Evolutionary conservation across 2,888 invertebrate genomes (phyloP).

Genomic region (Rhorus exstirpatorius): DNA sequence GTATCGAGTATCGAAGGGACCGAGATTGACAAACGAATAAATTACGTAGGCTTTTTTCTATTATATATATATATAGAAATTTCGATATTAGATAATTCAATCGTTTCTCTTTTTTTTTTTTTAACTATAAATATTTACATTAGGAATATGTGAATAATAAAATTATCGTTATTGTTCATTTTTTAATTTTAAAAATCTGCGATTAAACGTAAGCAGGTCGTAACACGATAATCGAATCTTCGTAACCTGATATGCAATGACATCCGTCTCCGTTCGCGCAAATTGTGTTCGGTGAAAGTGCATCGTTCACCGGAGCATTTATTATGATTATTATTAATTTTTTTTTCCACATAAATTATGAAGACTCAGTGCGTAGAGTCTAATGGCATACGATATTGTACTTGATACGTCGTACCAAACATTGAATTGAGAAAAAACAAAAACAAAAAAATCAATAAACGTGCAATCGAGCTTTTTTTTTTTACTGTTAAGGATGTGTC

Average conservation of each 20-base stretch:
- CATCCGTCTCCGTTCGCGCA: conserved; percentile 48
- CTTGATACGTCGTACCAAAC: conserved; percentile 71
- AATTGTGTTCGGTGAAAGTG: conserved; percentile 17
- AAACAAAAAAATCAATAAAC: conserved; percentile 25
- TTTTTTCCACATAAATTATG: conserved; percentile 57
- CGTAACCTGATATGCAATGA: conserved; percentile 66
- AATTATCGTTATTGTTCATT: conserved; percentile 37
- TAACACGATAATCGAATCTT: conserved; percentile 51
- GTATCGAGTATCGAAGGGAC: conserved; percentile 18
- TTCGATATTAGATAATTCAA: neutral
- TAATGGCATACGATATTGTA: conserved; percentile 75
- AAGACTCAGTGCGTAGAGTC: conserved; percentile 72
- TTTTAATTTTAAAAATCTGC: conserved; percentile 6
- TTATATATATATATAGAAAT: conserved; percentile 39
- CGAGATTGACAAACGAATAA: conserved; percentile 22
- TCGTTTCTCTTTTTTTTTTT: conserved; percentile 5
- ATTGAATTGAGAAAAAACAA: conserved; percentile 21
- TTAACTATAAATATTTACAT: conserved; percentile 58
- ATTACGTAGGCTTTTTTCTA: conserved; percentile 45
- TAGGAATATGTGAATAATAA: conserved; percentile 52
- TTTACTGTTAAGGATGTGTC: neutral
- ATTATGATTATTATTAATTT: conserved; percentile 42
- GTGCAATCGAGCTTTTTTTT: neutral
- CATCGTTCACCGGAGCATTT: conserved; percentile 55
- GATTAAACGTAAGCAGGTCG: conserved; percentile 53